Percentiles rank a stretch among this genome's conserved stretches.
Conservation (phyloP, 2,113 vertebrate species). For the Ictalurus punctatus region DNA sequence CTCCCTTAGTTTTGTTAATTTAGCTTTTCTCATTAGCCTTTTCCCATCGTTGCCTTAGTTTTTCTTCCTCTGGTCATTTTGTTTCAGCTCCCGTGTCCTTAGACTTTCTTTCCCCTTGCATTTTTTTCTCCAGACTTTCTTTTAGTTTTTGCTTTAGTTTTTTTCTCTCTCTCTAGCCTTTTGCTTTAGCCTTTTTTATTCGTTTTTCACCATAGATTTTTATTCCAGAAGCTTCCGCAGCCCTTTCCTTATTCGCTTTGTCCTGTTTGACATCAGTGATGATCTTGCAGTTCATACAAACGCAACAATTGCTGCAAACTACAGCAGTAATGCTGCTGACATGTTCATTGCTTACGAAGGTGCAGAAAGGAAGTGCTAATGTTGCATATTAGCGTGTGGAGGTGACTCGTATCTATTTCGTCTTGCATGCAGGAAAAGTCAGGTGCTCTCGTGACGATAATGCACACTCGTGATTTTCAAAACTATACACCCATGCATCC, state of each 20-base stretch:
- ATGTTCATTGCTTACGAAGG: not conserved
- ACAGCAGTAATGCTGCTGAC: constrained; percentile 15
- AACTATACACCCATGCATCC: not conserved
- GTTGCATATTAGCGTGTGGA: not conserved
- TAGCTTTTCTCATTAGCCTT: not conserved
- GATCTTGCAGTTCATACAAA: not conserved
- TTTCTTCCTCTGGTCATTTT: not conserved
- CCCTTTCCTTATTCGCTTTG: not conserved
- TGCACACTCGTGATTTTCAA: not conserved
- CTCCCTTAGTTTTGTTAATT: not conserved
- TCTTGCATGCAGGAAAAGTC: not conserved
- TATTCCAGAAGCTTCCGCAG: not conserved
- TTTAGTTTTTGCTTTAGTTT: not conserved
- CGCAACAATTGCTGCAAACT: not conserved
- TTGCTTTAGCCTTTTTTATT: not conserved
- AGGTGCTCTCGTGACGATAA: not conserved
- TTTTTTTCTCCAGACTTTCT: not conserved
- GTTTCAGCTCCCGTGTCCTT: not conserved
- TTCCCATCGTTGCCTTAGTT: not conserved
- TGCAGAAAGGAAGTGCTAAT: not conserved
- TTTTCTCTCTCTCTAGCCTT: not conserved
- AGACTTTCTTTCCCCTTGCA: not conserved
- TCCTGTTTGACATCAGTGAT: not conserved
- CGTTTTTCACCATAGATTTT: not conserved
- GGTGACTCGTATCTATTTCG: constrained; percentile 7